A percentile compares a stretch with the other conserved stretches of the same genome.
phyloP scores from a whole-genome alignment of 2,797 vertebrate species.

The Sebastes umbrosus region DNA sequence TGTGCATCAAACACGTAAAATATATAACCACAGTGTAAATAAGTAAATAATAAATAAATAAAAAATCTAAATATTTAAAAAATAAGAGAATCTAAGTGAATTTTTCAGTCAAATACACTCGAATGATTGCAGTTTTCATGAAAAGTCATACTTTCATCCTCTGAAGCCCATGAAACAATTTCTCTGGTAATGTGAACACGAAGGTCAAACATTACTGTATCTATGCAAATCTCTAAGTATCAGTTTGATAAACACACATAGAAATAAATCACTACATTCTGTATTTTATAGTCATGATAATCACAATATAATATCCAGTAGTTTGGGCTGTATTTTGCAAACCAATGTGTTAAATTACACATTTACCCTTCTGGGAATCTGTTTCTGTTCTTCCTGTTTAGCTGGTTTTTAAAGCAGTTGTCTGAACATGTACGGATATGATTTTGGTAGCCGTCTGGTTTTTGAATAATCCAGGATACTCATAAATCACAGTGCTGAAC shows the following conservation, averaged over 20 bases:
- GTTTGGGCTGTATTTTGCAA: background rate
- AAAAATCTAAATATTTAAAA: too few relatives aligned
- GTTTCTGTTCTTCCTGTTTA: background rate
- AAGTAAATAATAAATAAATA: background rate
- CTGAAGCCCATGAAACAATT: background rate
- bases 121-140: background rate
- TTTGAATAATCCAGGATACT: conserved; percentile 32
- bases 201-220: background rate
- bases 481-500: conserved; percentile 49
- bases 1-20: too few relatives aligned
- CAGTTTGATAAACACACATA: background rate
- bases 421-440: conserved; percentile 2
- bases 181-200: background rate
- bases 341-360: background rate
- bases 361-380: background rate
- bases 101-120: background rate
- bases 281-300: background rate
- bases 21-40: too few relatives aligned
- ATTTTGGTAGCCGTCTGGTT: conserved; percentile 24
- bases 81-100: background rate
- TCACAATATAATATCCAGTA: background rate
- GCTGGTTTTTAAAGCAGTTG: conserved; percentile 2
- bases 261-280: background rate
- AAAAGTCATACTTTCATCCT: background rate
- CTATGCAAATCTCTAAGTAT: background rate